Evolutionary conservation across 2,113 vertebrate species (phyloP), one percentile per base, ranked within the genome.

Genomic region (Corythornis madagascariensis): DNA sequence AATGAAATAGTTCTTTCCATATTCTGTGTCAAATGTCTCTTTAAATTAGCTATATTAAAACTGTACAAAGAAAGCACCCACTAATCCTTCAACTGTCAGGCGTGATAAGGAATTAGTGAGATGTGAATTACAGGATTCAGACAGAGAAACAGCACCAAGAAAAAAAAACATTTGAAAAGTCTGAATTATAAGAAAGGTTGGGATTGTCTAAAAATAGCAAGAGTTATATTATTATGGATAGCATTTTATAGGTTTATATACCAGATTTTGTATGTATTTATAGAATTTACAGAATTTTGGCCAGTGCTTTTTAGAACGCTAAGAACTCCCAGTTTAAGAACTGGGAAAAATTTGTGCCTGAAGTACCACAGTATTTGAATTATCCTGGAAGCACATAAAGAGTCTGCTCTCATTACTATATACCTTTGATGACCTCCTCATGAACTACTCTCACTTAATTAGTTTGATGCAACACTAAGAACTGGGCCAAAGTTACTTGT

Each of bases 11-110:
- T 83, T 63, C 38, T 93, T 79, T 70, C 64, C 31, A 57, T 77
- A 89, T 82, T 92, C 72, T 0, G 0, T 86, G 63, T 83, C 56
- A 48, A 94, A 93, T 7, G 28, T 43, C 52, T 70, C 74, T 76
- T 79, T 83, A 92, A 87, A 94, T 89, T 60, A 85, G 29, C 50
- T 43, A 11, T 43, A 66, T 76, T 83, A 87, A 83, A 86, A 85
- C 8, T 66, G 12, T 50, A 87, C 0, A 29, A 65, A 88, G 66
- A 89, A 71, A 43, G 8, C 20, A 75, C 25, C 35, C 65, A 78
- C n/a, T 88, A 86, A 72, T 78, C 48, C 48, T 86, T 94, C 77
- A 90, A 4, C 50, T 72, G 33, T 69, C 73, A 86, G 53, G 40
- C 61, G 86, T 31, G 45, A 53, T 57, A 84, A 81, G 28, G 73